Evolutionary conservation across 2,888 invertebrate genomes (phyloP).

Genomic region (Ochlodes sylvanus): DNA sequence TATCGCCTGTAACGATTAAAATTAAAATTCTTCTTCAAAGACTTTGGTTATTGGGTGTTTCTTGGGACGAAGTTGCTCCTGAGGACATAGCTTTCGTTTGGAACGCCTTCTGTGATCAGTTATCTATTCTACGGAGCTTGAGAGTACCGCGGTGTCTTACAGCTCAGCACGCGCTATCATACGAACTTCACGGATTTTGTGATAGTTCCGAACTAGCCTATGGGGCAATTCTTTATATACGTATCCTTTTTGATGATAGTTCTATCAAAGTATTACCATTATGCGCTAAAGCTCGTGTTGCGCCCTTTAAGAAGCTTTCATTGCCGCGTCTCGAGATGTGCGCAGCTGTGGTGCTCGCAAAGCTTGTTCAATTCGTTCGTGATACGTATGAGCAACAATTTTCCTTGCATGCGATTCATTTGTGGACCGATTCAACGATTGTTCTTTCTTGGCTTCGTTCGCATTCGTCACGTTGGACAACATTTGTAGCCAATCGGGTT

Average conservation of each 20-base stretch:
- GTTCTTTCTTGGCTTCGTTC: conserved; percentile 39
- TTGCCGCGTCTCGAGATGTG: conserved; percentile 44
- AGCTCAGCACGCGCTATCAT: conserved; percentile 11
- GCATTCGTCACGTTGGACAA: conserved; percentile 39
- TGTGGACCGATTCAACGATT: conserved; percentile 40
- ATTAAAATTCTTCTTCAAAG: conserved; percentile 42
- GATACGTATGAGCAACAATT: background rate
- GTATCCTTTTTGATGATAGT: conserved; percentile 31
- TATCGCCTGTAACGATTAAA: conserved; percentile 39
- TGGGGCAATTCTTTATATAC: conserved; percentile 42
- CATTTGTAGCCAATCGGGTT: conserved; percentile 41
- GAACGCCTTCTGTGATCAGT: background rate
- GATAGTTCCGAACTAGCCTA: conserved; percentile 43
- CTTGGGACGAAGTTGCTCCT: conserved; percentile 41
- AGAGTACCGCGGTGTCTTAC: conserved; percentile 15
- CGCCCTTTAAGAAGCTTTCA: conserved; percentile 42
- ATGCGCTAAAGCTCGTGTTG: conserved; percentile 41
- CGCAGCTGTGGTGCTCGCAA: conserved; percentile 39
- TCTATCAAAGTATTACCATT: conserved; percentile 28
- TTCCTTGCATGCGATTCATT: background rate
- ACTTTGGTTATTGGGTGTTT: conserved; percentile 38
- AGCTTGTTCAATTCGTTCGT: conserved; percentile 4
- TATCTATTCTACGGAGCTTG: background rate
- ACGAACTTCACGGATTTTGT: conserved; percentile 44
- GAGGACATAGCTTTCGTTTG: conserved; percentile 10